phyloP scores from a whole-genome alignment of 2,113 vertebrate genomes.

The Mirounga angustirostris region DNA sequence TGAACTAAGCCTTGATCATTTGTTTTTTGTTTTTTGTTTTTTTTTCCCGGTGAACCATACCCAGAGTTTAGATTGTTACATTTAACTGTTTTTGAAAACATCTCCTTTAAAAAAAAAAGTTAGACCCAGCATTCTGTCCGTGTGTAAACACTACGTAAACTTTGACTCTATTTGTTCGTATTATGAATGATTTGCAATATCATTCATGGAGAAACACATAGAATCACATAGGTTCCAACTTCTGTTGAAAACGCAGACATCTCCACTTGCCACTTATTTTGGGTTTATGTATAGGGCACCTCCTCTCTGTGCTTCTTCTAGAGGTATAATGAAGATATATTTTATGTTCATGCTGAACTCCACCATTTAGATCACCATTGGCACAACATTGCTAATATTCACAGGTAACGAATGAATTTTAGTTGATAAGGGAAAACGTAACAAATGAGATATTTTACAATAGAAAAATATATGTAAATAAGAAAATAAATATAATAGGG shows the following conservation, averaged over 20 bases:
- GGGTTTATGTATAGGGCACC: neutral
- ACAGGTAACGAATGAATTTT: neutral
- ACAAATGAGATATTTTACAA: neutral
- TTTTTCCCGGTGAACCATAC: neutral
- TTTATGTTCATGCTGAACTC: neutral
- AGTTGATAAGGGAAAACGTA: neutral
- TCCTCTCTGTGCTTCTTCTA: neutral
- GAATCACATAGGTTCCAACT: too few relatives aligned
- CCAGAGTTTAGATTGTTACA: neutral
- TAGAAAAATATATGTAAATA: neutral
- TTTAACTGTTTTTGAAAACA: neutral
- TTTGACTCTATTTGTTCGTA: too few relatives aligned
- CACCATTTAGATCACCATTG: neutral
- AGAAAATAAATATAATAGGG: neutral
- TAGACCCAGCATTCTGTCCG: neutral
- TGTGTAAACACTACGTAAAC: neutral
- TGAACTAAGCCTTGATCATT: neutral
- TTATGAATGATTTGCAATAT: neutral
- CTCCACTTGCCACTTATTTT: neutral
- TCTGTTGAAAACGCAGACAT: neutral
- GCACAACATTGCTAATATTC: neutral
- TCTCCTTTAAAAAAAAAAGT: neutral
- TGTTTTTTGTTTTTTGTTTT: too few relatives aligned
- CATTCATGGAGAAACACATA: neutral
- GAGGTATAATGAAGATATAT: neutral